phyloP scores from a whole-genome alignment of 2,888 invertebrate genomes.

The Hirtodrosophila confusa region DNA sequence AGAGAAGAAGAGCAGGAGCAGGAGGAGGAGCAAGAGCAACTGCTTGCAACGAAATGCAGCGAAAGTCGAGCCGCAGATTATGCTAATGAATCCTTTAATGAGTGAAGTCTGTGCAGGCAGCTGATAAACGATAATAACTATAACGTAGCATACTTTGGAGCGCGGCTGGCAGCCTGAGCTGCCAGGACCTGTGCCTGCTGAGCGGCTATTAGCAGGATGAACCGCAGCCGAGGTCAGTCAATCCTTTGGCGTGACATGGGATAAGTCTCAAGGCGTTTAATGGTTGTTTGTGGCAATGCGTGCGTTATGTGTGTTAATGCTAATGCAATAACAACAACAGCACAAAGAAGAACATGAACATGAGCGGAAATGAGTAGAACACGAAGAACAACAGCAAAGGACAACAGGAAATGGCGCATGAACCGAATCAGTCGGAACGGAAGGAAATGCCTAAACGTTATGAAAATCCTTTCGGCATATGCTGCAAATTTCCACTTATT shows the following conservation, averaged over 20 bases:
- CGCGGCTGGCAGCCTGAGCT: no score
- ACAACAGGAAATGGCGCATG: constrained; percentile 55
- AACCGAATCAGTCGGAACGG: constrained; percentile 62
- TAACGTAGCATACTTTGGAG: constrained; percentile 4
- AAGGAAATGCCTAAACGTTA: constrained; percentile 71
- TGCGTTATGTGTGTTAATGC: constrained; percentile 20
- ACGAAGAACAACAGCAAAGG: constrained; percentile 17
- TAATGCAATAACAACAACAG: constrained; percentile 29
- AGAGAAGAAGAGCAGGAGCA: no score
- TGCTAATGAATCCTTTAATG: constrained; percentile 28
- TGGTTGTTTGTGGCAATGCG: not conserved
- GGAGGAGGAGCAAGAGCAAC: no score
- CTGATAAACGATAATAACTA: constrained; percentile 2
- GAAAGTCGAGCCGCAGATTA: constrained; percentile 14
- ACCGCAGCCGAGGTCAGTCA: not conserved
- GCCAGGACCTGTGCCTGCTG: not conserved
- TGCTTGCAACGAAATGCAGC: no score
- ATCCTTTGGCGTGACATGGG: not conserved
- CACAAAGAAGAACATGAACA: not conserved
- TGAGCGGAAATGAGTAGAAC: constrained; percentile 3
- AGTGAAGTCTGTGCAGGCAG: not conserved
- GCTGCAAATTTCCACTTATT: constrained; percentile 46
- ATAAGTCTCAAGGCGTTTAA: not conserved
- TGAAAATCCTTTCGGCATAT: constrained; percentile 55
- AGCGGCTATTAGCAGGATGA: not conserved